Percentiles rank a stretch among this genome's conserved stretches.
These are phyloP conservation scores for Orussus abietinus DNA, from an alignment of 1,140 invertebrate species.

Conservation along the genomic window DNA sequence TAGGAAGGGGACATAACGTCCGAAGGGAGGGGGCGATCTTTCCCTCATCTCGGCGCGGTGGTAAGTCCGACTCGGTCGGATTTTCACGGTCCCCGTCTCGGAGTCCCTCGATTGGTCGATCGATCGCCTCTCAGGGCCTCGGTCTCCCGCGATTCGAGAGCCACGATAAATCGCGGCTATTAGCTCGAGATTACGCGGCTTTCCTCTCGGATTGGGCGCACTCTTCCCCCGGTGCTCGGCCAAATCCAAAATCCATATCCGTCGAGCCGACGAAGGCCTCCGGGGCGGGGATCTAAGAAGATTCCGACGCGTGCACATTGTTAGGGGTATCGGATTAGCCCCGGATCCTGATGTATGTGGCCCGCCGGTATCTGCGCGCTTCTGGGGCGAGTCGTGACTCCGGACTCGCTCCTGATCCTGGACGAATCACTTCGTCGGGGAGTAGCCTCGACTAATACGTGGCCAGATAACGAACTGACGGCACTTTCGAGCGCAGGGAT, in stretches of 20 bases:
- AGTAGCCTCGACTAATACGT: too few species aligned
- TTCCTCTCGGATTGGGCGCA: slow-evolving; percentile 38
- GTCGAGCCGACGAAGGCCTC: slow-evolving; percentile 16
- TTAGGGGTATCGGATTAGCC: slow-evolving; percentile 55
- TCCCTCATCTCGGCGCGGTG: too few species aligned
- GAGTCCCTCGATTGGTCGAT: too few species aligned
- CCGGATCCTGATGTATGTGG: slow-evolving; percentile 51
- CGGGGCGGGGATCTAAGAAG: slow-evolving; percentile 43
- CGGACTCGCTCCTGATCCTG: too few species aligned
- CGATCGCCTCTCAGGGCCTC: too few species aligned
- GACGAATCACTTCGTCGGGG: too few species aligned
- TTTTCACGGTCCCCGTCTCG: not conserved
- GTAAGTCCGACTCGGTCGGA: too few species aligned
- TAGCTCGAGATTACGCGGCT: slow-evolving; percentile 50
- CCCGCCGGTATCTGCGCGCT: slow-evolving; percentile 24
- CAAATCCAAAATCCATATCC: slow-evolving; percentile 51
- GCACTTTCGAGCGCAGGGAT: too few species aligned
- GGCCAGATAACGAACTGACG: too few species aligned
- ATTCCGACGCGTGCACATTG: slow-evolving; percentile 56
- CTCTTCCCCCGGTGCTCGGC: slow-evolving; percentile 7
- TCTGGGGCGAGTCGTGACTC: slow-evolving; percentile 17
- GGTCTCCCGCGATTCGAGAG: too few species aligned
- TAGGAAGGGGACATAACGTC: too few species aligned
- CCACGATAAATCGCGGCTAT: slow-evolving; percentile 52
- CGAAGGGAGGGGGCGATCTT: too few species aligned